Evolutionary conservation across 1,140 invertebrate species (phyloP).

Genomic region (Melipona quadrifasciata): DNA sequence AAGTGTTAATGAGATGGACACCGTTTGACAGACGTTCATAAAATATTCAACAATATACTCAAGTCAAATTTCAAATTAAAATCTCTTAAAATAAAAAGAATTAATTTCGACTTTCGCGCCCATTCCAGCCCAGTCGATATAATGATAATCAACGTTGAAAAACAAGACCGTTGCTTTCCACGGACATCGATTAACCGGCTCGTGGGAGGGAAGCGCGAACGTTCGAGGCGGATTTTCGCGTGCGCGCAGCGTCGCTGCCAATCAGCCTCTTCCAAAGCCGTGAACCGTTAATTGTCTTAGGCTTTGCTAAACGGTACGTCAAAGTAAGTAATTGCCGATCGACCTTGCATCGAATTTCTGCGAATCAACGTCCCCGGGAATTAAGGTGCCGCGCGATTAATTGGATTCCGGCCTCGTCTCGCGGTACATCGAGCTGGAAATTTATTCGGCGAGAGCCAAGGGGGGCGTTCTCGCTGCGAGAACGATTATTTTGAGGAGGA

Average conservation of each 20-base stretch:
- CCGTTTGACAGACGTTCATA: no score
- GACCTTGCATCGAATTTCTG: slow-evolving; percentile 41
- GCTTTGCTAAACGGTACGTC: slow-evolving; percentile 48
- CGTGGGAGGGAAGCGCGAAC: not conserved
- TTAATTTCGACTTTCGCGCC: not conserved
- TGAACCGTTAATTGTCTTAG: slow-evolving; percentile 45
- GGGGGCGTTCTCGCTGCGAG: not conserved
- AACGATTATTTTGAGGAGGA: not conserved
- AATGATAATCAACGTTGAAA: not conserved
- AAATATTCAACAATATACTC: not conserved
- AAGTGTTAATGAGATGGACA: no score
- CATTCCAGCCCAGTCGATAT: not conserved
- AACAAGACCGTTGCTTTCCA: not conserved
- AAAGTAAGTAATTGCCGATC: slow-evolving; percentile 51
- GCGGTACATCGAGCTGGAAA: not conserved
- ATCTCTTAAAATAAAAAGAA: not conserved
- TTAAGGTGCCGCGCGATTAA: slow-evolving; percentile 34
- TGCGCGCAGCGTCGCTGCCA: not conserved
- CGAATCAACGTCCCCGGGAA: slow-evolving; percentile 17
- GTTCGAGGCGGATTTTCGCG: not conserved
- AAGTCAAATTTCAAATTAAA: not conserved
- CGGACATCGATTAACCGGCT: not conserved
- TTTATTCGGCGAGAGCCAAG: not conserved
- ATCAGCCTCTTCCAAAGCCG: slow-evolving; percentile 14
- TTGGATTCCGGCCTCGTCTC: slow-evolving; percentile 6